Percentiles rank a stretch among this genome's conserved stretches.
phyloP scores from a whole-genome alignment of 2,797 vertebrate species.

The Xyrichtys novacula region DNA sequence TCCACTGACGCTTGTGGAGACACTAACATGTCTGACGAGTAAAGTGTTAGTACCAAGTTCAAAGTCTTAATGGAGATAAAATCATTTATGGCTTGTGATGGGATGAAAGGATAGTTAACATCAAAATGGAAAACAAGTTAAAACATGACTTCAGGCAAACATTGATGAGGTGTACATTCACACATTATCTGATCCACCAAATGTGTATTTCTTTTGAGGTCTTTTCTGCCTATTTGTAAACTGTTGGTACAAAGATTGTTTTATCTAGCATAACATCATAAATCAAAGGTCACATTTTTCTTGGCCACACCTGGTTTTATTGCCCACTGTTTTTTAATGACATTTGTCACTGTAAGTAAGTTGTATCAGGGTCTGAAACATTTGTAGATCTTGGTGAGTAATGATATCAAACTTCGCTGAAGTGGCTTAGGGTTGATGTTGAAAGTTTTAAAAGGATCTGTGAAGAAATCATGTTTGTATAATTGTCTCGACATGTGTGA shows the following conservation, averaged over 20 bases:
- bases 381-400: not conserved
- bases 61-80: constrained; percentile 41
- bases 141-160: not conserved
- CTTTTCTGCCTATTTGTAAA: not conserved
- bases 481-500: not conserved
- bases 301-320: constrained; percentile 10
- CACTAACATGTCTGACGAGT: not conserved
- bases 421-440: not conserved
- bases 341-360: not conserved
- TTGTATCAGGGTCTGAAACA: not conserved
- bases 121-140: not conserved
- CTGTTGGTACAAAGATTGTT: not conserved
- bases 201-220: not conserved
- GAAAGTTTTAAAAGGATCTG: not conserved
- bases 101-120: not conserved
- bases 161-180: not conserved
- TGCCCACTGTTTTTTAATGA: not conserved
- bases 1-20: constrained; percentile 29
- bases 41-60: not conserved
- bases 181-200: not conserved
- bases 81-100: constrained; percentile 1
- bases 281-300: constrained; percentile 25
- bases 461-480: constrained; percentile 24
- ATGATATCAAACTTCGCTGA: not conserved
- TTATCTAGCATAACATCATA: constrained; percentile 4